Conservation (phyloP, 2,113 vertebrate species). For the Sylvia atricapilla region DNA sequence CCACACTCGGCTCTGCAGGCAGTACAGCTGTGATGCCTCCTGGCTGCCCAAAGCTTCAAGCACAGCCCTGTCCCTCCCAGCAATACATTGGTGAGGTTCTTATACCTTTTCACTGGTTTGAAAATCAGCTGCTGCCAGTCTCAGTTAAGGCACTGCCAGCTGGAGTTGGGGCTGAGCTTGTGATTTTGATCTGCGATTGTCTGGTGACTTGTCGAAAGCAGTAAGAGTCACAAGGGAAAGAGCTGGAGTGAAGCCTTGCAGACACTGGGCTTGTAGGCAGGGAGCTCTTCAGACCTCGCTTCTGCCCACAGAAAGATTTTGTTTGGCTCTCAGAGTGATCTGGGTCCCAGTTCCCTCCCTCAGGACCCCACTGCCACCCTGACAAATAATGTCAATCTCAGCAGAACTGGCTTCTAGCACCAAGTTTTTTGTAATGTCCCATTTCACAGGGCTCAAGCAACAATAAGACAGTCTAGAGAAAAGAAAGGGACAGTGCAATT, state of each 20-base stretch:
- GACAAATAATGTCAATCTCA: not conserved
- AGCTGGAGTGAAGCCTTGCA: not conserved
- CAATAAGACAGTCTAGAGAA: not conserved
- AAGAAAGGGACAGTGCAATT: not conserved
- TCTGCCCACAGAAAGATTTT: not conserved
- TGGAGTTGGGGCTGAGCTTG: not conserved
- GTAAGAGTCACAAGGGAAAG: not conserved
- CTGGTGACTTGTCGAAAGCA: not conserved
- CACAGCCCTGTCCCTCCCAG: not conserved
- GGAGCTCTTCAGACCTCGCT: not conserved
- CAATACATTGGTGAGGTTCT: not conserved
- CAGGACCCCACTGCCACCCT: not conserved
- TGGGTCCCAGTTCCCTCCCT: not conserved
- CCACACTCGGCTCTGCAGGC: not conserved
- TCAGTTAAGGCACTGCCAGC: not conserved
- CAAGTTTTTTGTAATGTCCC: not conserved
- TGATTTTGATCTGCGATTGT: not conserved
- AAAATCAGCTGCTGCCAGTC: not conserved
- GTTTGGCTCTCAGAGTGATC: not conserved
- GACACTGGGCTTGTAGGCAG: not conserved
- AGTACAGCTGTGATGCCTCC: not conserved
- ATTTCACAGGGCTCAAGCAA: not conserved
- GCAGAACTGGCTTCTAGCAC: not conserved
- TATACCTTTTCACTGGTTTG: not conserved
- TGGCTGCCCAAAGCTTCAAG: not conserved